Conservation (phyloP, 2,113 vertebrate genomes). For the Salvator merianae region DNA sequence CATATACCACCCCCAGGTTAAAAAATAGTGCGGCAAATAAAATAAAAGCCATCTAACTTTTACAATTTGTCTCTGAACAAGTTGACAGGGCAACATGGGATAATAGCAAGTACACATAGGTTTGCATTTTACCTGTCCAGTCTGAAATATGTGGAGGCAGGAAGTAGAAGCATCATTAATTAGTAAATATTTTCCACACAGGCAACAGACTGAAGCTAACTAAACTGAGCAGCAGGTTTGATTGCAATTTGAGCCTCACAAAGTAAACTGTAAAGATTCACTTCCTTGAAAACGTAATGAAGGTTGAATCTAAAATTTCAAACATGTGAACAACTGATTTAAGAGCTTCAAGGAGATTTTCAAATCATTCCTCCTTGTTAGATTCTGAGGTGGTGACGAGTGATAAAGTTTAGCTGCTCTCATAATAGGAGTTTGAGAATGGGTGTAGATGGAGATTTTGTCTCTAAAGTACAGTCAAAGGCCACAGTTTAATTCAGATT, state of each 20-base stretch:
- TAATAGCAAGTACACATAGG: constrained; percentile 3
- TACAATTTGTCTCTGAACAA: constrained; percentile 17
- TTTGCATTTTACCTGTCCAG: constrained; percentile 20
- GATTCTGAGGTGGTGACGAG: constrained; percentile 67
- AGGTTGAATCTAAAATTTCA: constrained; percentile 65
- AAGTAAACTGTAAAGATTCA: constrained; percentile 61
- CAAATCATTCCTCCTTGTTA: constrained; percentile 28
- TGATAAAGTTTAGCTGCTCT: constrained; percentile 67
- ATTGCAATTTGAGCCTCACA: constrained; percentile 60
- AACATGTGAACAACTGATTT: constrained; percentile 59
- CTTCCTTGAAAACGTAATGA: constrained; percentile 65
- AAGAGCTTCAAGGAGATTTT: constrained; percentile 61
- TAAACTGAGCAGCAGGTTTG: constrained; percentile 52
- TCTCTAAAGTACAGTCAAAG: not conserved
- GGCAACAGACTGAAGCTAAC: constrained; percentile 60
- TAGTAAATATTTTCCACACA: constrained; percentile 24
- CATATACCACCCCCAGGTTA: not conserved
- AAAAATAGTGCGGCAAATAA: not conserved
- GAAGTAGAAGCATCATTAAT: constrained; percentile 31
- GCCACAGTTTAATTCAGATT: not conserved
- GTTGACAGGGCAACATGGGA: constrained; percentile 27
- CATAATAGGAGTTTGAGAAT: constrained; percentile 6
- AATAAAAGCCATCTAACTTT: not conserved
- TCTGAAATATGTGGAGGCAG: constrained; percentile 36
- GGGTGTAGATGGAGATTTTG: constrained; percentile 1